Evolutionary conservation across 2,888 invertebrate genomes (phyloP), one percentile per base, ranked within the genome.

Genomic region (Abrostola triplasia): DNA sequence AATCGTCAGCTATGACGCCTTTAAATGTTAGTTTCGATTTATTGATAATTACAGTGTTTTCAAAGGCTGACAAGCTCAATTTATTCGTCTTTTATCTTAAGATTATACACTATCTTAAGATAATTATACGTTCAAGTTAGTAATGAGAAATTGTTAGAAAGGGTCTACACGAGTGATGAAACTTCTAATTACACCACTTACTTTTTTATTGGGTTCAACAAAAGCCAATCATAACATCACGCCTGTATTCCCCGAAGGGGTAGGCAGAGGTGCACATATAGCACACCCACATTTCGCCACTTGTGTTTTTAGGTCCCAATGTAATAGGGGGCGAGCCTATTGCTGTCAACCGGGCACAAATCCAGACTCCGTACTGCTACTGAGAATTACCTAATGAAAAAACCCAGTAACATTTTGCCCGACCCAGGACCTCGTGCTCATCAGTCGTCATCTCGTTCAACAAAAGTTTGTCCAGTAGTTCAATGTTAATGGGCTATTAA

Each of bases 401-500:
- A n/a, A n/a, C n/a, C n/a, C n/a, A n/a, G n/a, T n/a, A n/a, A n/a
- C n/a, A n/a, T n/a, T n/a, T n/a, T n/a, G n/a, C n/a, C n/a, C n/a
- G n/a, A n/a, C n/a, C n/a, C n/a, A n/a, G n/a, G n/a, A n/a, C n/a
- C n/a, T n/a, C n/a, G n/a, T n/a, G n/a, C n/a, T n/a, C n/a, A n/a
- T n/a, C n/a, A n/a, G n/a, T n/a, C n/a, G n/a, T n/a, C n/a, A n/a
- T n/a, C n/a, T n/a, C n/a, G n/a, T n/a, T n/a, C n/a, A 44, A 50
- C 10, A 65, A 64, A 42, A 56, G 50, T 51, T 41, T 41, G 50
- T 59, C 54, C 76, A 70, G 76, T 69, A 73, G 73, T 65, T 12
- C 36, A 47, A 24, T 56, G 36, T 73, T 75, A 57, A 75, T 65
- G 73, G 68, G 35, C 55, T 9, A 54, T 12, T 59, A 47, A 60